Conservation (phyloP, 2,888 invertebrate genomes). For the Nycteola revayana region DNA sequence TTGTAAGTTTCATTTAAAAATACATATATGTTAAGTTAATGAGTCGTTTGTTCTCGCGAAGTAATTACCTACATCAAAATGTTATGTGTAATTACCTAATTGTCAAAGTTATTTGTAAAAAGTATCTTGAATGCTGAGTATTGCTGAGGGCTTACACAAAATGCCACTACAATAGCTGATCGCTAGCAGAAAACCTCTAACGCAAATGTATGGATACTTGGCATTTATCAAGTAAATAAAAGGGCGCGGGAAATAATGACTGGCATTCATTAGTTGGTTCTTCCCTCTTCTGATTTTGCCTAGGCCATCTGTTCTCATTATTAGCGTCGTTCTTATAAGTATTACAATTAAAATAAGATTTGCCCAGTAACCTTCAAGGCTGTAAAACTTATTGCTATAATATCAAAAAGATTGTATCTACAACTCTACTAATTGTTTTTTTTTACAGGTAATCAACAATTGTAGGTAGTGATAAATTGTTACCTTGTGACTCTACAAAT, state of each 20-base stretch:
- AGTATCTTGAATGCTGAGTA: too few relatives aligned
- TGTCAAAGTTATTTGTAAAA: constrained; percentile 34
- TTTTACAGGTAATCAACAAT: constrained; percentile 1
- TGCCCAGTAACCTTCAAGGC: constrained; percentile 19
- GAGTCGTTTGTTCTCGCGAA: too few relatives aligned
- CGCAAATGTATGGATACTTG: too few relatives aligned
- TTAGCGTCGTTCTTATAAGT: too few relatives aligned
- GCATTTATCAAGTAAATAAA: too few relatives aligned
- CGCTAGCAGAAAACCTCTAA: too few relatives aligned
- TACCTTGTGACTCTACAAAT: constrained; percentile 8
- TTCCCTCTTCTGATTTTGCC: constrained; percentile 22
- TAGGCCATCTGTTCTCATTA: constrained; percentile 27
- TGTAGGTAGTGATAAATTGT: constrained; percentile 4
- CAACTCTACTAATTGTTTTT: neutral
- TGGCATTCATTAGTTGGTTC: too few relatives aligned
- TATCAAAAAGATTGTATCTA: constrained; percentile 9
- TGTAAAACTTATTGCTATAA: constrained; percentile 6
- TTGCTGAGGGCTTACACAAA: too few relatives aligned
- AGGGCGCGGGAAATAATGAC: too few relatives aligned
- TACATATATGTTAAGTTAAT: too few relatives aligned
- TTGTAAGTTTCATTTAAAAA: constrained; percentile 25
- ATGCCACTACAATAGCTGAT: too few relatives aligned
- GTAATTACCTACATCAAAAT: constrained; percentile 21
- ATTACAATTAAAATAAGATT: too few relatives aligned
- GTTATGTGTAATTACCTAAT: constrained; percentile 21